Evolutionary conservation across 2,888 invertebrate genomes (phyloP).

Genomic region (Tupiocoris notatus): DNA sequence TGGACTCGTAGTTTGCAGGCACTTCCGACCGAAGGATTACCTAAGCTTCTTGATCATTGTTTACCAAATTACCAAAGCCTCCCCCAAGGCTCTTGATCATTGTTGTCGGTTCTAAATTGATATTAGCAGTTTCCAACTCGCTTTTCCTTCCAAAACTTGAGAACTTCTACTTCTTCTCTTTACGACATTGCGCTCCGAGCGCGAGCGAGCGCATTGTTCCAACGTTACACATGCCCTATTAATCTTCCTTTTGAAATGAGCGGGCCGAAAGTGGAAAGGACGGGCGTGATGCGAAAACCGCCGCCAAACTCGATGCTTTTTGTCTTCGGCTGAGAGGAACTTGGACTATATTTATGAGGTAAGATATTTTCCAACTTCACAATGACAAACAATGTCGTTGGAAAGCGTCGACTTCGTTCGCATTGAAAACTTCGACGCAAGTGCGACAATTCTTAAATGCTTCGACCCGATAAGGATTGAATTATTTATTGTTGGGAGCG

Average conservation of each 20-base stretch:
- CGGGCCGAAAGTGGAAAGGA: not conserved
- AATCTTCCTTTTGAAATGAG: slow-evolving; percentile 38
- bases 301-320: slow-evolving; percentile 31
- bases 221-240: slow-evolving; percentile 29
- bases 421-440: not conserved
- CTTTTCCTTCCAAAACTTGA: slow-evolving; percentile 14
- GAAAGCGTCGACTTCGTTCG: too few species aligned
- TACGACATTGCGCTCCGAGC: slow-evolving; percentile 13
- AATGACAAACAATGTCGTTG: slow-evolving; percentile 1
- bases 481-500: too few species aligned
- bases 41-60: slow-evolving; percentile 41
- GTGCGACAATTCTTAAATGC: too few species aligned
- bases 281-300: not conserved
- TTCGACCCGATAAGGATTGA: too few species aligned
- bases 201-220: slow-evolving; percentile 29
- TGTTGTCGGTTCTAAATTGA: slow-evolving; percentile 38
- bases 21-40: slow-evolving; percentile 17
- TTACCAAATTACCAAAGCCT: slow-evolving; percentile 41
- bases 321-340: slow-evolving; percentile 24
- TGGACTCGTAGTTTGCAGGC: not conserved
- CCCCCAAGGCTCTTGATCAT: slow-evolving; percentile 28
- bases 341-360: slow-evolving; percentile 35
- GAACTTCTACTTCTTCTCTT: slow-evolving; percentile 6
- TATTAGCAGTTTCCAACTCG: slow-evolving; percentile 39
- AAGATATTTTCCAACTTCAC: slow-evolving; percentile 29